phyloP scores from a whole-genome alignment of 2,797 vertebrate species.

The Notoglanidium macrostoma region DNA sequence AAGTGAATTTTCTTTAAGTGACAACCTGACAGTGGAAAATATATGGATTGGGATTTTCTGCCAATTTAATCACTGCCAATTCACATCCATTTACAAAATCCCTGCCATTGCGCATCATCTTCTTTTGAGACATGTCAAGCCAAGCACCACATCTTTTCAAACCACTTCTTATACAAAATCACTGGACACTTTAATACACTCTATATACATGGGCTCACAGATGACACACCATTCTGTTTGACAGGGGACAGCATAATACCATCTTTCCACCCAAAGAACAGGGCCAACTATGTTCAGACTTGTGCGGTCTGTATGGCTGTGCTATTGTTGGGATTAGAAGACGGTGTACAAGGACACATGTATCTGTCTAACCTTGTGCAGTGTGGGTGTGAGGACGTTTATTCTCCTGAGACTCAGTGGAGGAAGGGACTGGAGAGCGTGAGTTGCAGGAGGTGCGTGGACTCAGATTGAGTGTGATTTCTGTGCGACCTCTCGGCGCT shows the following conservation, averaged over 20 bases:
- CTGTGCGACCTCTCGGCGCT: slow-evolving; percentile 80
- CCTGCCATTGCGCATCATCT: not conserved
- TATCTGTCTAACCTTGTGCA: slow-evolving; percentile 72
- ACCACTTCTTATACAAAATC: not conserved
- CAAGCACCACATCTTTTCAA: not conserved
- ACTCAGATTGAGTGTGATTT: slow-evolving; percentile 89
- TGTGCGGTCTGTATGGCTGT: not conserved
- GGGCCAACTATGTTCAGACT: not conserved
- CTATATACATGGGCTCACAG: not conserved
- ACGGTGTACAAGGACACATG: not conserved
- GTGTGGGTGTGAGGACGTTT: slow-evolving; percentile 58
- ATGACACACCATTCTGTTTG: not conserved
- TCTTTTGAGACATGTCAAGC: not conserved
- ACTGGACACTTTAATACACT: not conserved
- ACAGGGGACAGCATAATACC: not conserved
- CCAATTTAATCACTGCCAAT: not conserved
- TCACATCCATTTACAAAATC: not conserved
- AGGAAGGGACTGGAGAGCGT: slow-evolving; percentile 72
- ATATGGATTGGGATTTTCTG: not conserved
- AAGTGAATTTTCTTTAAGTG: not conserved
- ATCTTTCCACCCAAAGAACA: not conserved
- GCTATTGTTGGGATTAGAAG: not conserved
- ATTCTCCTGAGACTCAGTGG: slow-evolving; percentile 74
- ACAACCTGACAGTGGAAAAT: not conserved
- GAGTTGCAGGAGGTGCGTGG: slow-evolving; percentile 74